A percentile compares a stretch with the other conserved stretches of the same genome.
These are phyloP conservation scores for Propsilocerus akamusi DNA, from an alignment of 1,140 invertebrate genomes.

Conservation along the genomic window DNA sequence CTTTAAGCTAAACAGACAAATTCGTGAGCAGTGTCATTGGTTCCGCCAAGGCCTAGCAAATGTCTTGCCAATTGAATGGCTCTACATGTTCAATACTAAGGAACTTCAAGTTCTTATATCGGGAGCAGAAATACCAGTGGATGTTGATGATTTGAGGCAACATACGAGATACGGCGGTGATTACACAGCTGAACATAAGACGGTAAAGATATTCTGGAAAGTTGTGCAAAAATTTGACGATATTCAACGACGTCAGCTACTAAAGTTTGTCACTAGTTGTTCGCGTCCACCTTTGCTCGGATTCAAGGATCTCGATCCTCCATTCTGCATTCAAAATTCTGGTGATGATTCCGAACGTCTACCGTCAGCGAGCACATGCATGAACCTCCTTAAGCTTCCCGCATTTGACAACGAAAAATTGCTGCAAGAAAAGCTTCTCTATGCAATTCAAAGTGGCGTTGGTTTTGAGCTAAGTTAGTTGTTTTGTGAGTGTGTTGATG, in stretches of 20 bases:
- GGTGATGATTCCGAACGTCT: slow-evolving; percentile 63
- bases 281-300: slow-evolving; percentile 91
- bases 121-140: slow-evolving; percentile 80
- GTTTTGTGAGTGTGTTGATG: no score
- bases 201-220: slow-evolving; percentile 65
- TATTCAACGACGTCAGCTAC: slow-evolving; percentile 61
- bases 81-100: slow-evolving; percentile 86
- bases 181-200: slow-evolving; percentile 59
- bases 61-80: slow-evolving; percentile 77
- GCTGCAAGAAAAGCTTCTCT: slow-evolving; percentile 69
- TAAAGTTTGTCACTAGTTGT: slow-evolving; percentile 96
- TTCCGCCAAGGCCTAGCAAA: slow-evolving; percentile 74
- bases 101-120: slow-evolving; percentile 90
- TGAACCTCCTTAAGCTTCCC: slow-evolving; percentile 92
- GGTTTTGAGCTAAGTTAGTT: slow-evolving; percentile 88
- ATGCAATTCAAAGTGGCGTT: slow-evolving; percentile 85
- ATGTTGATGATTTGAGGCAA: slow-evolving; percentile 69
- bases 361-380: slow-evolving; percentile 91
- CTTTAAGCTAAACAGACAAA: slow-evolving; percentile 87
- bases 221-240: slow-evolving; percentile 71
- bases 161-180: slow-evolving; percentile 76
- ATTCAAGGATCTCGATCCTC: slow-evolving; percentile 90
- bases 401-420: slow-evolving; percentile 63
- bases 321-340: slow-evolving; percentile 85
- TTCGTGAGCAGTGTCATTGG: slow-evolving; percentile 65